phyloP scores from a whole-genome alignment of 2,113 vertebrate genomes.

The Oncorhynchus masou region DNA sequence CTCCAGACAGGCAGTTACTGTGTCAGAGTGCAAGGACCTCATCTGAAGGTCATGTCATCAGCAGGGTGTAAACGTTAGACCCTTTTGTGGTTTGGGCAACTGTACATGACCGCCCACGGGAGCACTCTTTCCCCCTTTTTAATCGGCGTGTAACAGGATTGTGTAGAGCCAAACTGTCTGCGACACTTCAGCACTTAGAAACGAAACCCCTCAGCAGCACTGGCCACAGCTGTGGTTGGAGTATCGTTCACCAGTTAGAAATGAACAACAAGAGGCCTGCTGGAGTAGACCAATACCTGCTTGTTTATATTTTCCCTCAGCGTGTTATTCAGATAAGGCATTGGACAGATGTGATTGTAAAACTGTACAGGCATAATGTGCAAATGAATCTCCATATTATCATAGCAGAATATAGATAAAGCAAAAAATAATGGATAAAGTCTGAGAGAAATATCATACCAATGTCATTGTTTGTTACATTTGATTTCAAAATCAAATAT shows the following conservation, averaged over 20 bases:
- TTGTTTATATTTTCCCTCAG: too few relatives aligned
- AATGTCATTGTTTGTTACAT: too few relatives aligned
- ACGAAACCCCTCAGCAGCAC: conserved; percentile 62
- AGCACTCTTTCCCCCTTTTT: conserved; percentile 73
- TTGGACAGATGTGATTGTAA: too few relatives aligned
- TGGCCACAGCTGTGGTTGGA: conserved; percentile 61
- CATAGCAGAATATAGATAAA: too few relatives aligned
- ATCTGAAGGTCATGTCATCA: conserved; percentile 77
- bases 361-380: too few relatives aligned
- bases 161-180: conserved; percentile 77
- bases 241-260: conserved; percentile 53
- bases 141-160: conserved; percentile 73
- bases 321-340: too few relatives aligned
- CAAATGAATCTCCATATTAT: too few relatives aligned
- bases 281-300: too few relatives aligned
- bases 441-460: too few relatives aligned
- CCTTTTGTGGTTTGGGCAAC: conserved; percentile 78
- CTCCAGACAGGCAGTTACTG: conserved; percentile 58
- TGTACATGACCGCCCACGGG: conserved; percentile 70
- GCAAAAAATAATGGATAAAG: too few relatives aligned
- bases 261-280: conserved; percentile 43
- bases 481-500: too few relatives aligned
- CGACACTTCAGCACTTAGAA: conserved; percentile 64
- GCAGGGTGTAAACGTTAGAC: conserved; percentile 72
- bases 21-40: conserved; percentile 62